phyloP scores from a whole-genome alignment of 2,797 vertebrate species.

The Tenualosa thibaudeaui region DNA sequence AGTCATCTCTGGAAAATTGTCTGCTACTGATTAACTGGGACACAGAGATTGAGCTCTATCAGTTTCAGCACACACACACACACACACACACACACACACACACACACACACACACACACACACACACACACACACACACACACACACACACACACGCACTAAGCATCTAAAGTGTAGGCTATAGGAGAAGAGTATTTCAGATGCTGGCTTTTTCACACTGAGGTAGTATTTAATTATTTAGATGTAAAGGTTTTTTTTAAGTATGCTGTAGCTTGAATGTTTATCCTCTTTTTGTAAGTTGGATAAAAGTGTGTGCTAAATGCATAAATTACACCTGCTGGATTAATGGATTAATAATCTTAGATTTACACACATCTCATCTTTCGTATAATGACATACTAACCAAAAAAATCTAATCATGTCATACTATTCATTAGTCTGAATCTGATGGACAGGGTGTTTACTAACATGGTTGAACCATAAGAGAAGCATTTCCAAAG shows the following conservation, averaged over 20 bases:
- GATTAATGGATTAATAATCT: neutral
- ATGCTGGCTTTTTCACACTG: too few species aligned
- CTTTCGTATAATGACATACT: conserved; percentile 6
- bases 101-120: too few species aligned
- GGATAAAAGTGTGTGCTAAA: too few species aligned
- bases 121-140: too few species aligned
- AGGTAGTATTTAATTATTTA: too few species aligned
- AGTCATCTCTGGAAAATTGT: conserved; percentile 39
- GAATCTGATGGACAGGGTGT: neutral
- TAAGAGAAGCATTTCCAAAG: neutral
- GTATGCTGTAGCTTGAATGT: too few species aligned
- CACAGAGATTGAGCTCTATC: neutral
- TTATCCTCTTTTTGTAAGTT: too few species aligned
- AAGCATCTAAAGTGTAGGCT: neutral
- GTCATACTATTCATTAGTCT: neutral
- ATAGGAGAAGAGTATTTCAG: too few species aligned
- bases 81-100: neutral
- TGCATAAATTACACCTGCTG: neutral
- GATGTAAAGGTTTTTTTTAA: too few species aligned
- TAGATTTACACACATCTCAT: neutral
- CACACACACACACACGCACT: too few species aligned
- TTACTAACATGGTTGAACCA: neutral
- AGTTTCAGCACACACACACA: neutral
- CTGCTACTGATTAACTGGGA: conserved; percentile 31
- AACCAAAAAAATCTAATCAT: neutral